Base-by-base conservation (phyloP, 2,888 invertebrate genomes). In the Holacanthella duospinosa region DNA sequence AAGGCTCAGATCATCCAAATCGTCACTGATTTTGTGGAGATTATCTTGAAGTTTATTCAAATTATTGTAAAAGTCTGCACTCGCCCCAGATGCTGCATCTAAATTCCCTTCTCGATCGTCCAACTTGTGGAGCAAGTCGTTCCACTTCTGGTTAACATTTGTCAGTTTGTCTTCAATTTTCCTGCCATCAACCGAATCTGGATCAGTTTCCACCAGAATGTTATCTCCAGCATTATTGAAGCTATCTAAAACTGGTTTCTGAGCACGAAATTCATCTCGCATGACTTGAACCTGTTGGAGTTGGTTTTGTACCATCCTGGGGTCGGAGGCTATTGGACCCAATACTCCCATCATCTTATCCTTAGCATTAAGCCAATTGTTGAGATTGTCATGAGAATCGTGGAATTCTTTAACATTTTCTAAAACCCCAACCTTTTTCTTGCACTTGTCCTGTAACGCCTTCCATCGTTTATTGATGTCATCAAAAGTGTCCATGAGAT, bases 251-350 rank as follows among this genome's bases (percentile, higher is more conserved):
- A 92, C 89, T 0, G 93, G 92, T 75, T 94, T 91, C 77, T 96
- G 94, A 0, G 88, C 86, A 65, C 91, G 84, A 82, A 95, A 89
- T 79, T 97, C 96, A 77, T 96, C 96, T 66, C 94, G 85, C 57
- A 97, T 81, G 0, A 96, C 93, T 82, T 80, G 78, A 57, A 82
- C 81, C 82, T 93, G 93, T 76, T 94, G 93, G 24, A 94, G 89
- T 82, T 96, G 96, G 43, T 91, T 93, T 75, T 92, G 89, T 1
- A 95, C 92, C 87, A 95, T 90, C 61, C 93, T 83, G 0, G 94
- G 92, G 78, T 97, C 96, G 0, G 93, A 90, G 0, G 94, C 93
- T 74, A 97, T 93, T 0, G 95, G 95, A 24, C 96, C 96, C 0
- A 97, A 81, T 0, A 94, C 95, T 0, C 89, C 86, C 78, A 97